Evolutionary conservation across 2,113 vertebrate species (phyloP).

Genomic region (Pygoscelis antarcticus): DNA sequence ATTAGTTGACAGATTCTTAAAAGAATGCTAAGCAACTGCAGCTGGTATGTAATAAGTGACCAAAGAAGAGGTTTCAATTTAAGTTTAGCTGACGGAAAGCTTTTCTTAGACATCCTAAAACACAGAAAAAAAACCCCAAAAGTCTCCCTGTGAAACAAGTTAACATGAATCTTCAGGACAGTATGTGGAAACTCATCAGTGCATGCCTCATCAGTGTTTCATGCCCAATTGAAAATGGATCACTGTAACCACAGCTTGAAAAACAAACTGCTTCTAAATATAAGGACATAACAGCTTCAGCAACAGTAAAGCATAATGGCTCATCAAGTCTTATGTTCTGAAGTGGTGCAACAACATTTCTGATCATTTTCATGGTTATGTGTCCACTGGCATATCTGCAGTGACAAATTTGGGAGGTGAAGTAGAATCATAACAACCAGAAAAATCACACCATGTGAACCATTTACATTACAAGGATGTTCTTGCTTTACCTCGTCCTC

Average conservation of each 20-base stretch:
- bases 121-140: neutral
- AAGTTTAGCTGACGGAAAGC: neutral
- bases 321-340: neutral
- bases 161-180: neutral
- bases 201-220: neutral
- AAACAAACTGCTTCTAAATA: neutral
- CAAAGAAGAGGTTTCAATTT: neutral
- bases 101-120: neutral
- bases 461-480: neutral
- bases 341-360: neutral
- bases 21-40: neutral
- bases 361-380: neutral
- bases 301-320: neutral
- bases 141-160: neutral
- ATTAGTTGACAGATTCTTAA: neutral
- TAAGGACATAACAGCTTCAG: neutral
- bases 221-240: neutral
- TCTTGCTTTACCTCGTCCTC: rapidly evolving
- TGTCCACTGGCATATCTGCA: rapidly evolving
- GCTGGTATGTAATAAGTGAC: neutral
- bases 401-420: neutral
- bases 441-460: neutral
- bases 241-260: neutral
- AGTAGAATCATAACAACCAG: neutral
- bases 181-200: neutral